Percentiles rank a stretch among this genome's conserved stretches.
Conservation (phyloP, 2,113 vertebrate genomes). For the Rhynchomys soricoides region DNA sequence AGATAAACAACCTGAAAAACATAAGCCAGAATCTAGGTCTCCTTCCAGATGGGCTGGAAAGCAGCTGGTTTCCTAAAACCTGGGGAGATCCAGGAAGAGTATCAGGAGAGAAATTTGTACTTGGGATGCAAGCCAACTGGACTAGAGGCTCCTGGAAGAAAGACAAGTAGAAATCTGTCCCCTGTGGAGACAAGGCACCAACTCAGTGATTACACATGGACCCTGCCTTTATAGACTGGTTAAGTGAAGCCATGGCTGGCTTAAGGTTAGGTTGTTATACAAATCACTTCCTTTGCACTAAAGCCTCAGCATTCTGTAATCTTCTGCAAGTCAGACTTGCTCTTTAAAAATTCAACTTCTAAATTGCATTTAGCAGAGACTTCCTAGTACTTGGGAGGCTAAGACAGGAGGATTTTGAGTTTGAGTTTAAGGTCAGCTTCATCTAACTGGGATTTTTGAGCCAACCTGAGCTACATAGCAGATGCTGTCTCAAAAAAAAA, state of each 20-base stretch:
- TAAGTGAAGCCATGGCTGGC: background rate
- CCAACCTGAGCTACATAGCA: background rate
- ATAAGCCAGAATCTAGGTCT: background rate
- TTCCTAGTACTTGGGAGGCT: background rate
- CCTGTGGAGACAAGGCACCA: background rate
- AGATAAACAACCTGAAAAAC: constrained; percentile 68
- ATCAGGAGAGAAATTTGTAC: background rate
- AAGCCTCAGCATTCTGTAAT: background rate
- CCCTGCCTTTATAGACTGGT: background rate
- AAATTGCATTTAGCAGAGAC: background rate
- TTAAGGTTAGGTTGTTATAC: background rate
- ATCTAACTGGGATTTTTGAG: background rate
- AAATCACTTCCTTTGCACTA: background rate
- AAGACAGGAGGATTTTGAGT: background rate
- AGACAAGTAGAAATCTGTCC: background rate
- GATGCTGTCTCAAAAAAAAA: background rate
- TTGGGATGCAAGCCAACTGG: background rate
- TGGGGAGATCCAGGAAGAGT: fast-evolving
- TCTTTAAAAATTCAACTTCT: background rate
- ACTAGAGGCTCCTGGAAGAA: background rate
- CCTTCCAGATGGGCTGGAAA: fast-evolving
- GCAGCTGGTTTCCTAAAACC: background rate
- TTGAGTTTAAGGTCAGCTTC: background rate
- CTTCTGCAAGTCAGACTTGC: background rate
- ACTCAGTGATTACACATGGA: background rate